A percentile compares a stretch with the other conserved stretches of the same genome.
Conservation (phyloP, 1,140 invertebrate species). For the Leptonema lineaticorne region DNA sequence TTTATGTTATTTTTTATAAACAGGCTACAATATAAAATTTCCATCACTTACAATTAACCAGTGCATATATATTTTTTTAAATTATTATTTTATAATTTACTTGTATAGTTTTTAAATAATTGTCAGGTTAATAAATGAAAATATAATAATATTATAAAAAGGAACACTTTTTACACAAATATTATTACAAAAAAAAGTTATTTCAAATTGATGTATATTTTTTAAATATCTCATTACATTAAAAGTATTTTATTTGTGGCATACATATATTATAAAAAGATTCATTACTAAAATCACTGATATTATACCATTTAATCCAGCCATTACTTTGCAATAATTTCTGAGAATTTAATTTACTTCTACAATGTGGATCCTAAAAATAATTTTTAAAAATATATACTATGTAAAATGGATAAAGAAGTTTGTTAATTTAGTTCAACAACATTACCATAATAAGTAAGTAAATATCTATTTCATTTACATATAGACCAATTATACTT, state of each 20-base stretch:
- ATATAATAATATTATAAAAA: no score
- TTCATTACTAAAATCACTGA: background rate
- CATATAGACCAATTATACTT: background rate
- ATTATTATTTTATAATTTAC: no score
- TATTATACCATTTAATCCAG: background rate
- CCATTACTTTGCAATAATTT: background rate
- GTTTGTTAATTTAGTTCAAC: background rate
- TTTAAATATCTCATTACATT: no score
- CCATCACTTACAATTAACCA: no score
- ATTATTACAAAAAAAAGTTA: no score
- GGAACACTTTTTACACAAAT: no score
- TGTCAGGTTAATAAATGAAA: no score
- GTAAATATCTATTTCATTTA: background rate
- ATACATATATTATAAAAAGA: conserved; percentile 16
- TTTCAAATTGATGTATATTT: no score
- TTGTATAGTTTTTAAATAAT: no score
- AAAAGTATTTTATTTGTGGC: conserved; percentile 3
- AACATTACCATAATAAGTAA: background rate
- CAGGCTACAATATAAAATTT: no score
- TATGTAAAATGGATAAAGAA: background rate
- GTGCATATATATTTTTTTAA: no score
- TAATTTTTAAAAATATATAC: background rate
- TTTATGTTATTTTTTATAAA: no score
- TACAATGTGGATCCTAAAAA: conserved; percentile 17
- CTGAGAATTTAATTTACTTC: background rate